Evolutionary conservation across 2,797 vertebrate genomes (phyloP).

Genomic region (Macrochelys suwanniensis): DNA sequence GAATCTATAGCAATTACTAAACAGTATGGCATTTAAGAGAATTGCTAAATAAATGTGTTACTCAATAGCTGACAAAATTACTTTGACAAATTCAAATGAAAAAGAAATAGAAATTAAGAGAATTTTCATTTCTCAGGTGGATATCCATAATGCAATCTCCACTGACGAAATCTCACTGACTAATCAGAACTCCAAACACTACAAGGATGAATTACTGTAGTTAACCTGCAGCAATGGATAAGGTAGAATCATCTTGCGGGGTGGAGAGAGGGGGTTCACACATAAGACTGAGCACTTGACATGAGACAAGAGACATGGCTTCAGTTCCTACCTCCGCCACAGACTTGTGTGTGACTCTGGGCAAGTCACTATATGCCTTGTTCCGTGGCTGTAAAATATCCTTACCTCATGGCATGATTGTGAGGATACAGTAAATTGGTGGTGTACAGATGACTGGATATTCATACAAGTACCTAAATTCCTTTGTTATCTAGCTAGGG

Average conservation of each 20-base stretch:
- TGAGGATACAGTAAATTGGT: background rate
- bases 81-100: constrained; percentile 53
- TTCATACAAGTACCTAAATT: background rate
- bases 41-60: constrained; percentile 74
- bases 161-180: background rate
- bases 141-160: background rate
- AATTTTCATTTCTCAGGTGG: rapidly evolving
- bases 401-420: background rate
- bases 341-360: background rate
- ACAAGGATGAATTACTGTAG: background rate
- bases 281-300: background rate
- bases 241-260: rapidly evolving
- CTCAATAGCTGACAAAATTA: constrained; percentile 74
- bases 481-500: background rate
- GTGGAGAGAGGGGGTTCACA: background rate
- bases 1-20: constrained; percentile 69
- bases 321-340: background rate
- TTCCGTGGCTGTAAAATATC: background rate
- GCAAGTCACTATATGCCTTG: background rate
- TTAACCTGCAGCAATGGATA: background rate
- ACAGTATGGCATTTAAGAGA: constrained; percentile 64
- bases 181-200: background rate
- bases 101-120: background rate
- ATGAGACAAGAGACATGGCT: background rate
- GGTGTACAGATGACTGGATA: too few relatives aligned